These are phyloP conservation scores for Bubalus kerabau DNA, from an alignment of 2,113 vertebrate species.

Conservation along the genomic window DNA sequence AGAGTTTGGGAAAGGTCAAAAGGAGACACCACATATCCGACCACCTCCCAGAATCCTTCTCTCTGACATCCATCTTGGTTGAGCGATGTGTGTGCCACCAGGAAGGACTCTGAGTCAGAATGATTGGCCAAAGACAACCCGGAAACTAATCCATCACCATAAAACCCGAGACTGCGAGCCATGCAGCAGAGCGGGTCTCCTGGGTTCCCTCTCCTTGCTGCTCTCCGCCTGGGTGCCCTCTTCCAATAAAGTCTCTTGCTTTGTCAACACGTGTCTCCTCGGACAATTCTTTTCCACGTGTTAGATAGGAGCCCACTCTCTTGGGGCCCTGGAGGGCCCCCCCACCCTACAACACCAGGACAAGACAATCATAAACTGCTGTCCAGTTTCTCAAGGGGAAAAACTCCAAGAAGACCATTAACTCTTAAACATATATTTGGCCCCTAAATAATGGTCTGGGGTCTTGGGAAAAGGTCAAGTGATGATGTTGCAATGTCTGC, in stretches of 20 bases:
- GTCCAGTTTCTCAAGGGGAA: background rate
- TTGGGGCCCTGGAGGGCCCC: background rate
- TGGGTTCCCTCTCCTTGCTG: background rate
- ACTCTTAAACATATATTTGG: background rate
- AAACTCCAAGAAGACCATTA: background rate
- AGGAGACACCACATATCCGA: background rate
- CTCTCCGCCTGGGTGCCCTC: rapidly evolving
- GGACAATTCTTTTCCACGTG: background rate
- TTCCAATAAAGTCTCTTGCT: background rate
- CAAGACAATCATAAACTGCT: background rate
- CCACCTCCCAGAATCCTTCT: background rate
- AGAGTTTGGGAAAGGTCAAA: background rate
- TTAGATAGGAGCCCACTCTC: background rate
- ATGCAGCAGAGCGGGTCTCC: background rate
- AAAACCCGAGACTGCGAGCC: background rate
- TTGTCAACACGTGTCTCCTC: background rate
- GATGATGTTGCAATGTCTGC: background rate
- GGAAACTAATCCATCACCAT: background rate
- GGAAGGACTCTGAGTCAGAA: background rate
- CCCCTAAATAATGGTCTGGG: background rate
- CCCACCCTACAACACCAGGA: background rate
- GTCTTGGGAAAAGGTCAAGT: background rate
- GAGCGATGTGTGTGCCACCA: rapidly evolving
- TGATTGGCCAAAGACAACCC: background rate
- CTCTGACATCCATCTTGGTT: background rate